These are phyloP conservation scores for Labeo rohita DNA, from an alignment of 2,113 vertebrate genomes.

Conservation along the genomic window DNA sequence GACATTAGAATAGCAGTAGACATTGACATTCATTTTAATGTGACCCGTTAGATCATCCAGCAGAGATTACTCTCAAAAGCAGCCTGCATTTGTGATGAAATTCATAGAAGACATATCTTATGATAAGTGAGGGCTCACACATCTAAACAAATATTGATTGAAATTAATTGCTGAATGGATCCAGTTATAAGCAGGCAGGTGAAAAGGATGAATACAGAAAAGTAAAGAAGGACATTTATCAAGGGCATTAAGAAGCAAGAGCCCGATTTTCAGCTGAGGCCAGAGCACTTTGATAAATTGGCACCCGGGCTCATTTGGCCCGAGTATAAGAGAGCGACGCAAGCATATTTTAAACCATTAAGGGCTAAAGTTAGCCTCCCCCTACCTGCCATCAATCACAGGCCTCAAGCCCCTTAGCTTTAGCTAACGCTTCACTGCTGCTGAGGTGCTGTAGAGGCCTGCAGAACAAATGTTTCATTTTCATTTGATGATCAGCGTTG, in stretches of 20 bases:
- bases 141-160: slow-evolving; percentile 59
- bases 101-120: slow-evolving; percentile 20
- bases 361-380: slow-evolving; percentile 76
- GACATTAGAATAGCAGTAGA: not conserved
- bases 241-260: slow-evolving; percentile 72
- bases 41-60: not conserved
- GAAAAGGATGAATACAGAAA: slow-evolving; percentile 72
- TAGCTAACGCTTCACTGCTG: slow-evolving; percentile 60
- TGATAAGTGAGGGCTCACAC: slow-evolving; percentile 34
- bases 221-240: slow-evolving; percentile 75
- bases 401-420: slow-evolving; percentile 61
- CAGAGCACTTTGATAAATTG: slow-evolving; percentile 75
- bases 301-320: slow-evolving; percentile 74
- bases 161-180: slow-evolving; percentile 61
- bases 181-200: slow-evolving; percentile 41
- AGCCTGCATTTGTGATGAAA: slow-evolving; percentile 22
- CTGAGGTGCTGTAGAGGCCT: slow-evolving; percentile 60
- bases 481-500: slow-evolving; percentile 58
- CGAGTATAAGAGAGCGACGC: slow-evolving; percentile 69
- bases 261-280: slow-evolving; percentile 71
- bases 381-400: slow-evolving; percentile 74
- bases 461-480: slow-evolving; percentile 78
- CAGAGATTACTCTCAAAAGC: not conserved
- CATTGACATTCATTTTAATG: not conserved
- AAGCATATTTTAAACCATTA: slow-evolving; percentile 82